Conservation (phyloP, 2,888 invertebrate species). For the Tuberolachnus salignus region DNA sequence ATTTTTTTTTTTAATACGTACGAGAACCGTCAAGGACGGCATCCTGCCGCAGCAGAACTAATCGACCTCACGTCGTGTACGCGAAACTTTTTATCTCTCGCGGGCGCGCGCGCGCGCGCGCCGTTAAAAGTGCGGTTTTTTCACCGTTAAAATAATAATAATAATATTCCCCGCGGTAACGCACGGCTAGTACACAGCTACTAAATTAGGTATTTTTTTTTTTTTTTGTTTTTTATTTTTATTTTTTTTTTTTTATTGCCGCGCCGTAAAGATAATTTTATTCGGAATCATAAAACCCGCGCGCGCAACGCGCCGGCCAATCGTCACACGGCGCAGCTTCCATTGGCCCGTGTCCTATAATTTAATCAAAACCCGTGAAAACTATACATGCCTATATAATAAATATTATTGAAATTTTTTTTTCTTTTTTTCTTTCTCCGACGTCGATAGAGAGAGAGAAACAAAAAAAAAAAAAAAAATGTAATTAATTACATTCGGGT, state of each 20-base stretch:
- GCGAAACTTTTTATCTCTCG: conserved; percentile 39
- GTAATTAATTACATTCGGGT: too few species aligned
- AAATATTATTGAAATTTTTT: too few species aligned
- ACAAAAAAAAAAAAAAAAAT: too few species aligned
- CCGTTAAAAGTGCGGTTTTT: conserved; percentile 49
- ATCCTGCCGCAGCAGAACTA: conserved; percentile 38
- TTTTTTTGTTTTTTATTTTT: too few species aligned
- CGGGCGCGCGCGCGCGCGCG: too few species aligned
- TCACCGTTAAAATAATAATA: conserved; percentile 8
- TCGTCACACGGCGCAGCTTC: conserved; percentile 38
- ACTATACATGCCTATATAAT: conserved; percentile 2
- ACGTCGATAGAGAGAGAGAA: too few species aligned
- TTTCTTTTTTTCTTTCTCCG: too few species aligned
- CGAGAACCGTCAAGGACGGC: conserved; percentile 34
- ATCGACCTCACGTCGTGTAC: conserved; percentile 44
- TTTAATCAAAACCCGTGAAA: conserved; percentile 49
- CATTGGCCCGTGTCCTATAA: conserved; percentile 32
- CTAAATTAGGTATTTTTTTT: conserved; percentile 10
- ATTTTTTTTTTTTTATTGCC: conserved; percentile 37
- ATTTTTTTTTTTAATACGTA: too few species aligned
- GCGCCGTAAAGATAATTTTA: conserved; percentile 53
- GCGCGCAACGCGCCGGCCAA: conserved; percentile 20
- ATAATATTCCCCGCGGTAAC: background rate
- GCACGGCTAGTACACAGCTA: too few species aligned
- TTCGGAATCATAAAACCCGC: conserved; percentile 46